phyloP scores from a whole-genome alignment of 1,140 invertebrate species.

The Cydia amplana region DNA sequence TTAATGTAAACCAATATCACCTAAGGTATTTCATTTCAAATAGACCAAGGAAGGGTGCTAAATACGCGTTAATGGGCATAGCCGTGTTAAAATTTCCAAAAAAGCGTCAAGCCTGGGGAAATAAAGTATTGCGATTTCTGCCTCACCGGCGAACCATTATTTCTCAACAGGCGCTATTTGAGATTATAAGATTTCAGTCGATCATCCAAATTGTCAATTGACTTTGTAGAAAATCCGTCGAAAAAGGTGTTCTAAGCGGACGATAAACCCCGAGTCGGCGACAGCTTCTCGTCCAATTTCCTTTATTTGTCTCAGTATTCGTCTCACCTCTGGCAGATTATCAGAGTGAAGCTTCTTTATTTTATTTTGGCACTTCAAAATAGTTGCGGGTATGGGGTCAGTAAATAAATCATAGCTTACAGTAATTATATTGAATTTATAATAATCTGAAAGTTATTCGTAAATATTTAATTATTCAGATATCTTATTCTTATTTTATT shows the following conservation, averaged over 20 bases:
- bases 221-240: background rate
- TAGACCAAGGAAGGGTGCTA: too few relatives aligned
- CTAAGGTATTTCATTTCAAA: too few relatives aligned
- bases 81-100: background rate
- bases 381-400: too few relatives aligned
- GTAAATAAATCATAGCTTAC: too few relatives aligned
- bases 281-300: constrained; percentile 42
- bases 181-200: constrained; percentile 29
- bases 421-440: too few relatives aligned
- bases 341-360: constrained; percentile 46
- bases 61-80: background rate
- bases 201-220: constrained; percentile 29
- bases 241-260: constrained; percentile 29
- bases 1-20: background rate
- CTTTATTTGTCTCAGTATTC: constrained; percentile 51
- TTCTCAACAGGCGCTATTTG: constrained; percentile 25
- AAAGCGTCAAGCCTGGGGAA: background rate
- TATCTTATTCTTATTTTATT: too few relatives aligned
- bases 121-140: constrained; percentile 3
- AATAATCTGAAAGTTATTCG: too few relatives aligned
- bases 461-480: too few relatives aligned
- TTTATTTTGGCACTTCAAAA: constrained; percentile 40
- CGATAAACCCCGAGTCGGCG: constrained; percentile 15
- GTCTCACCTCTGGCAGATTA: constrained; percentile 56
- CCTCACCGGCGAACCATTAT: background rate